Base-by-base conservation (phyloP, 2,113 vertebrate species). In the Otolemur garnettii region DNA sequence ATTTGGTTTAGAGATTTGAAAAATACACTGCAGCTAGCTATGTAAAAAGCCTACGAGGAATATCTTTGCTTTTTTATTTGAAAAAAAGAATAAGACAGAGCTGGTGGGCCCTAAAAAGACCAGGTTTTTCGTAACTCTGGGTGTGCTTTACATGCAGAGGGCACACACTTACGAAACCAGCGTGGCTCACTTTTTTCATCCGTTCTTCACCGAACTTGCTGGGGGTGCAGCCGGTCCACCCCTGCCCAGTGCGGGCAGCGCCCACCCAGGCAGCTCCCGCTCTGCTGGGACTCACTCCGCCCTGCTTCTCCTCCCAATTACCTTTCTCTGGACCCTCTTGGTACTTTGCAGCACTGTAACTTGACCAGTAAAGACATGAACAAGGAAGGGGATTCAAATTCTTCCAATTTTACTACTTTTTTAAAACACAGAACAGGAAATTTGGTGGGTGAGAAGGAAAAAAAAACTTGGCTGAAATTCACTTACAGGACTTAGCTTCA, bases 1-100 rank as follows among this genome's bases (percentile, higher is more conserved):
- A 88, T 94, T 72, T 75, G 14, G 68, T 80, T 81, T 62, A 72
- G 57, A 92, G 28, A 75, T 91, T 93, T 96, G 66, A 90, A 90
- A 90, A 64, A n/a, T 45, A 24, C 19, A 50, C 17, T 35, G 4
- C 14, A 93, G 4, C 26, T 79, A 60, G 57, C 74, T 74, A 28
- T 90, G 59, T 83, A 59, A 66, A 74, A 30, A 45, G 10, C 2
- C 33, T 8, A 22, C 30, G 8, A 64, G 15, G 28, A 21, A 79
- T 19, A 38, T 10, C 12, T 0, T 69, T 55, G 45, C 28, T 28
- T 89, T 88, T 90, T 66, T 79, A 75, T 77, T 60, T 96, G 75
- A 45, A 71, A 22, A 24, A 92, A 83, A 69, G 33, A 78, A 30
- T 21, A 45, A 35, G 28, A n/a, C 69, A 55, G 64, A 81, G 10